Evolutionary conservation across 2,113 vertebrate genomes (phyloP).

Genomic region (Trematocara macrostoma): DNA sequence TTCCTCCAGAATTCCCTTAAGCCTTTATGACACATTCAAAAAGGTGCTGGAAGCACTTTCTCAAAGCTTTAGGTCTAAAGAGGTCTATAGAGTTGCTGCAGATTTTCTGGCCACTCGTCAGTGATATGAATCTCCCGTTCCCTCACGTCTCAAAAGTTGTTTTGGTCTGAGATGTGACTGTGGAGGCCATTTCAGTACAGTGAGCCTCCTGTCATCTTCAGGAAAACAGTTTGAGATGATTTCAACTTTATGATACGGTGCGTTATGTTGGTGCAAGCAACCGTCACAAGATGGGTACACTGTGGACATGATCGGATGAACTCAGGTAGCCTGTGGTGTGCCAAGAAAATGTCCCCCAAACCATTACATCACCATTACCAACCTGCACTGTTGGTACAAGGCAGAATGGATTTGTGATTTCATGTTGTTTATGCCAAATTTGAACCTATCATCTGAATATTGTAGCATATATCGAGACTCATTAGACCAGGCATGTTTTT

Average conservation of each 20-base stretch:
- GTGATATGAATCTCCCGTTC: neutral
- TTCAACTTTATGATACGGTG: accelerated
- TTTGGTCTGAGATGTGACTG: neutral
- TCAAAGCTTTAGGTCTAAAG: neutral
- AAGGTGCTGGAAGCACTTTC: neutral
- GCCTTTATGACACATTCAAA: neutral
- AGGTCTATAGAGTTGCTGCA: neutral
- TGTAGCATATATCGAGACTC: neutral
- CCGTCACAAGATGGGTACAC: neutral
- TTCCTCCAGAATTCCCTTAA: neutral
- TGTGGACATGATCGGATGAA: neutral
- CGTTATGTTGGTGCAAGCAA: neutral
- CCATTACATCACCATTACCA: neutral
- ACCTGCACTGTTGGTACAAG: neutral
- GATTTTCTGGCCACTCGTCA: neutral
- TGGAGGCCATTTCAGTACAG: neutral
- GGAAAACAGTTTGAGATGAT: neutral
- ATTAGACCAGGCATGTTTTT: neutral
- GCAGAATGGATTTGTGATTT: neutral
- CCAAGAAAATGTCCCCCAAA: accelerated
- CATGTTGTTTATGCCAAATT: neutral
- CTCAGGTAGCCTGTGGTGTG: neutral
- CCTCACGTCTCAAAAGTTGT: neutral
- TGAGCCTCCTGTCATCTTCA: neutral
- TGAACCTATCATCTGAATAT: neutral